Base-by-base conservation (phyloP, 2,113 vertebrate genomes). In the Oryzias melastigma region DNA sequence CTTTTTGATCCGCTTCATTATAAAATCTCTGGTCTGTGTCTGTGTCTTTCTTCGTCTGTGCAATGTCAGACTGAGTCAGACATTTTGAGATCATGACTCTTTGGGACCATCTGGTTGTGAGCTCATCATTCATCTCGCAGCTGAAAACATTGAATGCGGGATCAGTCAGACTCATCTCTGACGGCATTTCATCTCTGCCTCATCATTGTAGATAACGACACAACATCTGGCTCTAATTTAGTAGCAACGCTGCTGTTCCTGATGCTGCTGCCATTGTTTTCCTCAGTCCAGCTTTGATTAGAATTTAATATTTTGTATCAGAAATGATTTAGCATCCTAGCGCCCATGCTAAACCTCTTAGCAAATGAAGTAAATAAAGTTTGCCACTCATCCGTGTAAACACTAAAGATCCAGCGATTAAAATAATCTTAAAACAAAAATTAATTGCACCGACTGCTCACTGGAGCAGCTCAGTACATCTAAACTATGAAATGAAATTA, bases 401-500 rank as follows among this genome's bases (percentile, higher is more conserved):
- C 35, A 35, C 35, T 35, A 35, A 35, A 35, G 35, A 35, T 35
- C 10, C 35, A 35, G 43, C 19, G 14, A 44, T 44, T 17, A 44
- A 44, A 44, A 44, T 44, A 44, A 44, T 47, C n/a, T 47, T 47
- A 35, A 35, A 35, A 35, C 35, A 12, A 35, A 35, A 35, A 35
- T 35, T 43, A 17, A 61, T 60, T 14, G 25, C 49, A 17, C 64
- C 22, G 40, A 40, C 48, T 41, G 76, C 42, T 71, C 66, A 43
- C 58, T 7, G 61, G 70, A 77, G 75, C 77, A 46, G 72, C 70
- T 73, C 82, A 80, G 73, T 70, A 58, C 71, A 69, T 56, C 75
- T 59, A 66, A 78, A 80, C 50, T 77, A 60, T 55, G 68, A 68
- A 82, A 79, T 63, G 80, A 78, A 77, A 87, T 77, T 80, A 87